Base-by-base conservation (phyloP, 92 coral and sea anemone species). In the Epizoanthus rinbou region DNA sequence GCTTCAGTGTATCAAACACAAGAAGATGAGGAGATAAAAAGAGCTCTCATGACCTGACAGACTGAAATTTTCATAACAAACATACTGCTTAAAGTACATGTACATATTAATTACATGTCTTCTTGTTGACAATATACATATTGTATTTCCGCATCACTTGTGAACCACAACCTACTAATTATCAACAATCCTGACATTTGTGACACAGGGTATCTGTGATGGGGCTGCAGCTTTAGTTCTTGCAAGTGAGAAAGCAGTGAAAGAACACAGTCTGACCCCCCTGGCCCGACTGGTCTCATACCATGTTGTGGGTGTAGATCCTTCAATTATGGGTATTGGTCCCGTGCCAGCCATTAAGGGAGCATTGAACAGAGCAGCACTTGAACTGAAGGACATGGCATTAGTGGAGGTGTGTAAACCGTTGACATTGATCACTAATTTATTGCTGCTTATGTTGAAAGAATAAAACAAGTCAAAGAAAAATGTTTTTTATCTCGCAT, bases 301-400 rank as follows among this genome's bases (percentile, higher is more conserved):
- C 53, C 86, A 87, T 58, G 92, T 90, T 47, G 83, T 88, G 10
- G 99, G 99, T 18, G 98, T 94, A 14, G 99, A 97, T 8, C 99
- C 99, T 6, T 80, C 93, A 37, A 97, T 97, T 84, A 97, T 97
- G 99, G 99, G 99, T n/a, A 97, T 97, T 63, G 99, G 99, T 2
- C 99, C 99, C 25, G 98, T 97, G 31, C 99, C 99, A 2, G 92
- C 99, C 6, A 83, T 94, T 18, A 97, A 90, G 60, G 87, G 90
- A 17, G 98, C 99, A 11, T 86, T 97, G 54, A 86, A 84, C 65
- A 93, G 87, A 72, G 97, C 97, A 54, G 93, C 88, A 24, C 92
- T 94, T 79, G 93, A 90, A 10, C 89, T 97, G 70, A 92, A 92
- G 80, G 97, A 97, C 78, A 97, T 97, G 98, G 92, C 87, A 21